Evolutionary conservation across 2,113 vertebrate species (phyloP).

Genomic region (Phasianus colchicus): DNA sequence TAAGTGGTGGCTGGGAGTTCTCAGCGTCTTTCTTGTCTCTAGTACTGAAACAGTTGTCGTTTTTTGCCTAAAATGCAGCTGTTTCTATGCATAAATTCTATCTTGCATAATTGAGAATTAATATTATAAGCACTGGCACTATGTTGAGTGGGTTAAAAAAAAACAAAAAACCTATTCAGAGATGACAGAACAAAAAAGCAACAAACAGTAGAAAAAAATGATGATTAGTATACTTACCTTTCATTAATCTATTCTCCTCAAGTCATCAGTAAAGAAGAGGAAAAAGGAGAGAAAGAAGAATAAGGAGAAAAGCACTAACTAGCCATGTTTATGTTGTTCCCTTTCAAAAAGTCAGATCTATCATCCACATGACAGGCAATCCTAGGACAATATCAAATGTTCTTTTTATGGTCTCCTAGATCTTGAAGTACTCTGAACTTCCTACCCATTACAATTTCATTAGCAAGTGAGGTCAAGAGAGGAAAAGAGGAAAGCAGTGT

Average conservation of each 20-base stretch:
- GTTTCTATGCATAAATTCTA: neutral
- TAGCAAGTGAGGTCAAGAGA: neutral
- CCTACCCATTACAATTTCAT: neutral
- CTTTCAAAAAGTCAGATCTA: neutral
- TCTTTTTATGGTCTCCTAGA: neutral
- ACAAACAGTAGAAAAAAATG: neutral
- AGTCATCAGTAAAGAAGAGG: constrained; percentile 11
- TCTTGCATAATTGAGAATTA: neutral
- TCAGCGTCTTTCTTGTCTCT: neutral
- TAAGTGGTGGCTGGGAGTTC: neutral
- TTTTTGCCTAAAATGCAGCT: neutral
- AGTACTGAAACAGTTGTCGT: neutral
- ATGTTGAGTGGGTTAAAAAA: neutral
- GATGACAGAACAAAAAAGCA: neutral
- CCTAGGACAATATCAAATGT: neutral
- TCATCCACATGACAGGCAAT: neutral
- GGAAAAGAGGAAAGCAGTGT: neutral
- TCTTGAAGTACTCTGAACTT: neutral
- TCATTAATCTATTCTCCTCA: neutral
- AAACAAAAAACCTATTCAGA: neutral
- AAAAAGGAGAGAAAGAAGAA: constrained; percentile 31
- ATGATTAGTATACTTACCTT: neutral
- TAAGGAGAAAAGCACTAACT: constrained; percentile 15
- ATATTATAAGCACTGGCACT: neutral
- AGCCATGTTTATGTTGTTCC: neutral